Base-by-base conservation (phyloP, 2,797 vertebrate species). In the Schizopygopsis pylzovi region DNA sequence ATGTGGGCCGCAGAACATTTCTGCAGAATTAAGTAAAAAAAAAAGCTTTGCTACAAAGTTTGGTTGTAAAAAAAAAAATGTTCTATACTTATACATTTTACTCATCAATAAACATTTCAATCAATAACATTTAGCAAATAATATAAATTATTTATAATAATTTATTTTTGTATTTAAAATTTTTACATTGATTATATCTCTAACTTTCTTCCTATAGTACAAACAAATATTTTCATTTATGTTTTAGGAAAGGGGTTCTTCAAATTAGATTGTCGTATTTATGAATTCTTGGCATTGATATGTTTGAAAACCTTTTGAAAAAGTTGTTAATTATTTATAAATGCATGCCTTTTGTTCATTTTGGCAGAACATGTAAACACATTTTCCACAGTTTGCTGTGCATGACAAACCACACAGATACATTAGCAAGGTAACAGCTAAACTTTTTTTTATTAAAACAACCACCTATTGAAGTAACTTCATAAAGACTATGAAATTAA, bases 371-470 rank as follows among this genome's bases (percentile, higher is more conserved):
- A 79, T 49, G 43, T 25, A 68, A 39, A 81, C 25, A 68, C 3
- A 22, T 25, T 39, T 81, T 73, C 28, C n/a, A 43, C 6, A 9
- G 22, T 41, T 84, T 9, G 3, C 45, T 83, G 71, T 63, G 18
- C 20, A 39, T 63, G 22, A 52, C 72, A 83, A 47, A 83, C 22
- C 43, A 52, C 72, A 76, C 71, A 52, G 28, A 52, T 49, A 28
- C 59, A 49, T 37, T 63, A 20, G 47, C 22, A 49, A 75, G 63
- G 4, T 52, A 10, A 43, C 28, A 63, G 9, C 41, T n/a, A 7
- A 75, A 63, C 43, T 61, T 11, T 22, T 56, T 61, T 43, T 72
- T n/a, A 79, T 45, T 79, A 33, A 61, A 76, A 65, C 13, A 80
- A 25, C 16, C n/a, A 73, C 39, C 45, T 72, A 37, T 73, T 61